These are phyloP conservation scores for Paratilapia polleni DNA, from an alignment of 2,113 vertebrate species.

Conservation along the genomic window DNA sequence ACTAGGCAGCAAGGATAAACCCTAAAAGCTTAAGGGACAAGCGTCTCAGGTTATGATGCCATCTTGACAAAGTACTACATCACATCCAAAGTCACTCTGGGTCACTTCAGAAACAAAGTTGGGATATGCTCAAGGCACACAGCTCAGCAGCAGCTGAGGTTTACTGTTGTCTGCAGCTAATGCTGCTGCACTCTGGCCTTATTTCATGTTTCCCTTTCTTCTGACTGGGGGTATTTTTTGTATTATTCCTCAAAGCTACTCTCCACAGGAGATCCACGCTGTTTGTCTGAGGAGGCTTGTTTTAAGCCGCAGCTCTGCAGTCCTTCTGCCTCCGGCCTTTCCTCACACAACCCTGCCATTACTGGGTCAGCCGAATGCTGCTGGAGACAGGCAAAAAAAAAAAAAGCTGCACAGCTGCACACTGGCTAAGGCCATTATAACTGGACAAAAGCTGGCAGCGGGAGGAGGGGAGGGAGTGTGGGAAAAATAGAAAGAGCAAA, in stretches of 20 bases:
- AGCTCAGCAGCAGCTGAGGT: conserved; percentile 23
- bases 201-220: conserved; percentile 37
- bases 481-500: conserved; percentile 44
- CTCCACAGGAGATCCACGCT: conserved; percentile 21
- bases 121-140: not conserved
- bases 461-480: conserved; percentile 4
- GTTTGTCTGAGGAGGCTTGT: conserved; percentile 28
- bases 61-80: conserved; percentile 40
- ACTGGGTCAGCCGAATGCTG: conserved; percentile 61
- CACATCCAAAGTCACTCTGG: conserved; percentile 36
- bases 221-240: not conserved
- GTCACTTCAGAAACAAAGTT: conserved; percentile 33
- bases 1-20: not conserved
- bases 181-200: conserved; percentile 2
- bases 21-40: conserved; percentile 32
- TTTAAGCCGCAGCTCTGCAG: conserved; percentile 54
- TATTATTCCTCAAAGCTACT: conserved; percentile 24
- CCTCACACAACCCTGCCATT: conserved; percentile 54
- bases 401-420: conserved; percentile 41
- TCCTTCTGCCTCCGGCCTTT: conserved; percentile 46
- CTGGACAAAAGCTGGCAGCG: conserved; percentile 42
- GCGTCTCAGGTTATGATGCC: conserved; percentile 37
- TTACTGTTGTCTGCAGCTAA: not conserved
- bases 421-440: conserved; percentile 28
- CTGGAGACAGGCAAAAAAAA: conserved; percentile 31